Evolutionary conservation across 2,888 invertebrate genomes (phyloP), one percentile per base, ranked within the genome.

Genomic region (Camptogramma bilineatum): DNA sequence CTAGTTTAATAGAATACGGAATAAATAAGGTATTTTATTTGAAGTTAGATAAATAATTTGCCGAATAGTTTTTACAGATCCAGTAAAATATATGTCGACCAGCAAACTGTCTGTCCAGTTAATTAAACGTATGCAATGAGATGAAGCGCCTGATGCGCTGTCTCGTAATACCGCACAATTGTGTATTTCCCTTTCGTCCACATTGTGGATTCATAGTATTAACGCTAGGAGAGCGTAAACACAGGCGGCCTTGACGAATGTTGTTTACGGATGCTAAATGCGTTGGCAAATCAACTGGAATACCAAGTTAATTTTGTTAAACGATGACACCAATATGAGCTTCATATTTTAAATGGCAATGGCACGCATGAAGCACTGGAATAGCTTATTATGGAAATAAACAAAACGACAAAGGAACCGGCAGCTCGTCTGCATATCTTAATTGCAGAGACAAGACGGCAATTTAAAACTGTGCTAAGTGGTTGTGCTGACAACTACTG

Each of bases 201-300:
- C 71, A 71, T 63, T 58, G 71, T 71, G 64, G 71, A 71, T 75
- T 76, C 68, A 70, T 71, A 72, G 71, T 70, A 71, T 76, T 75
- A 79, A 74, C 69, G 72, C 71, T 78, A 75, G 78, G 71, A 78
- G 79, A 79, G 75, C 77, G 84, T 90, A 88, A 88, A 90, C 86
- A 88, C 71, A 66, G 70, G 66, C 79, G 89, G 74, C 90, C 91
- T 91, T 90, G 88, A 75, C 77, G 77, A 73, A 64, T 69, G 73
- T 78, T 90, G 89, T 90, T 89, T 89, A 88, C 88, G 86, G 85
- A 90, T 85, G 80, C 80, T 79, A 78, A 80, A 80, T 78, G 78
- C 74, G 81, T 87, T 86, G 82, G 80, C 81, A 84, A 85, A 84
- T 84, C 76, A 81, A 83, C 80, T 81, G 74, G 67, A 78, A 76